Base-by-base conservation (phyloP, 2,888 invertebrate species). In the Callosobruchus maculatus region DNA sequence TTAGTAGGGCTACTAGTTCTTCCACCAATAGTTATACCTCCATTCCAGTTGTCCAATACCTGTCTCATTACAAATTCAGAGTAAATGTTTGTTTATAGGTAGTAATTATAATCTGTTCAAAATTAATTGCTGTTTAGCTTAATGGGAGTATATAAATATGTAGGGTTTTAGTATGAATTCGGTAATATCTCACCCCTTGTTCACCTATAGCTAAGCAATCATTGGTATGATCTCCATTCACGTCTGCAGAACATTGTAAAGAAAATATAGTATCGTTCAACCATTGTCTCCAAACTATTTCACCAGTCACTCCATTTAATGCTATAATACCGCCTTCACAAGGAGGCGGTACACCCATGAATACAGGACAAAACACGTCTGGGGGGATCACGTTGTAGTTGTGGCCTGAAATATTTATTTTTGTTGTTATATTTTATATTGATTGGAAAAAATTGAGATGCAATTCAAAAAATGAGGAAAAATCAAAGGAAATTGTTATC, bases 311-410 rank as follows among this genome's bases (percentile, higher is more conserved):
- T 0, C 95, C 95, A 84, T 95, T 91, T n/a, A 95, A 83, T 0
- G 94, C 94, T 78, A 94, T 86, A 13, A 94, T 88, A 5, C 95
- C 95, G 3, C 95, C 95, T 77, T 92, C 90, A 83, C 95, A 95
- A 0, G 92, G 91, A 5, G 87, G 83, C 72, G 90, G 88, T 13
- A 92, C 91, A 71, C 90, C 90, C 82, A 94, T 92, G 82, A 92
- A 92, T 75, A 93, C 89, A 76, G 91, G 90, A 81, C 94, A 92
- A 71, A 90, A 88, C 77, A 89, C 88, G 78, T 90, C 89, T 22
- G 89, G 88, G 0, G 89, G 88, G 78, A 92, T 84, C 0, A 89
- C 87, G 77, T 90, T 88, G 69, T 91, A 91, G 83, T 92, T 92
- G 73, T 86, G 85, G 70, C 85, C 86, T 86, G 72, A 71, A 77